These are phyloP conservation scores for Trematomus bernacchii DNA, from an alignment of 2,797 vertebrate species.

Conservation along the genomic window DNA sequence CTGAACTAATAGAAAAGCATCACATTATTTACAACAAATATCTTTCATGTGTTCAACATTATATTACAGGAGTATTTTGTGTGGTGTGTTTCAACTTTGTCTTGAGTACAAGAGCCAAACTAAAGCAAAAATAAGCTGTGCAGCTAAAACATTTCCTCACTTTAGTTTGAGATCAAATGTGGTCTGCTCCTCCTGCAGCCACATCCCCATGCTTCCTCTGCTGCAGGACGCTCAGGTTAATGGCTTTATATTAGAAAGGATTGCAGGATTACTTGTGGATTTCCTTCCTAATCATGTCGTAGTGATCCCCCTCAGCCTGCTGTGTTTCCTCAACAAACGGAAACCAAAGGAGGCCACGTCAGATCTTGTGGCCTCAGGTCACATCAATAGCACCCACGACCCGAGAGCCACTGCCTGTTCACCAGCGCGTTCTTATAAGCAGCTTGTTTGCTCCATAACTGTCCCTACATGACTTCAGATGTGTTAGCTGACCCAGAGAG, in stretches of 20 bases:
- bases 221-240: slow-evolving; percentile 51
- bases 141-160: not conserved
- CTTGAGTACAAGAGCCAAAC: not conserved
- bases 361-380: slow-evolving; percentile 21
- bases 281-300: slow-evolving; percentile 73
- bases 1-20: not conserved
- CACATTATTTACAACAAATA: too few species aligned
- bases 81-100: not conserved
- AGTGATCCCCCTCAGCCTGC: slow-evolving; percentile 40
- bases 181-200: slow-evolving; percentile 20
- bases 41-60: too few species aligned
- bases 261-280: slow-evolving; percentile 75
- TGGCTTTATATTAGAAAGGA: slow-evolving; percentile 76
- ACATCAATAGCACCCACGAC: not conserved
- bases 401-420: not conserved
- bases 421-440: not conserved
- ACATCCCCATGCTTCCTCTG: slow-evolving; percentile 57
- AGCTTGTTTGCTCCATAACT: not conserved
- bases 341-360: slow-evolving; percentile 6
- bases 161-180: not conserved
- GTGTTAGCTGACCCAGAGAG: not conserved
- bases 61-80: too few species aligned
- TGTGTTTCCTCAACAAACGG: slow-evolving; percentile 35
- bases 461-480: not conserved
- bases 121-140: not conserved